phyloP scores from a whole-genome alignment of 1,140 invertebrate genomes.

The Drosophila setifemur region DNA sequence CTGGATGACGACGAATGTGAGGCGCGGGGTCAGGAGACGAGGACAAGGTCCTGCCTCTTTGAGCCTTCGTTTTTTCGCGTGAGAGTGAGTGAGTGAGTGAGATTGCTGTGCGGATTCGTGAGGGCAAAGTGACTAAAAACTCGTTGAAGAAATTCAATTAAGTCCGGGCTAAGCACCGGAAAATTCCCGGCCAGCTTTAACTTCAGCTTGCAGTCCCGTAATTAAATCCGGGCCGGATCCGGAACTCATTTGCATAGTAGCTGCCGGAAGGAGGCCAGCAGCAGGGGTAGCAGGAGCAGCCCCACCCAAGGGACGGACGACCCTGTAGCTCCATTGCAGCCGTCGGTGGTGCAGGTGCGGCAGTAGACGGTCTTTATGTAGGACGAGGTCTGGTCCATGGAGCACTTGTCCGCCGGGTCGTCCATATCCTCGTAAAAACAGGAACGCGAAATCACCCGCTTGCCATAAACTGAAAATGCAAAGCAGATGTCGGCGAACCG shows the following conservation, averaged over 20 bases:
- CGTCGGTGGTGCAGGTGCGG: conserved; percentile 80
- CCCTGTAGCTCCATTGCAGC: conserved; percentile 67
- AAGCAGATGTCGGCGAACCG: not conserved
- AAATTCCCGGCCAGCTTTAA: conserved; percentile 4
- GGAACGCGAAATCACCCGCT: conserved; percentile 77
- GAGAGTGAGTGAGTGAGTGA: too few species aligned
- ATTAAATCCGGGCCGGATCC: conserved; percentile 46
- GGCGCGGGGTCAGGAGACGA: not conserved
- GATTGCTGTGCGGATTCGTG: conserved; percentile 33
- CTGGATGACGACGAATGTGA: conserved; percentile 8
- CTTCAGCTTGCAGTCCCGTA: conserved; percentile 35
- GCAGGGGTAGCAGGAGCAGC: conserved; percentile 48
- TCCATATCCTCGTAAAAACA: conserved; percentile 81
- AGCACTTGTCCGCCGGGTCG: conserved; percentile 76
- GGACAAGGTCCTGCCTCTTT: not conserved
- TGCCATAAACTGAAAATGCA: conserved; percentile 76
- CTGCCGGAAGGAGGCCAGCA: conserved; percentile 52
- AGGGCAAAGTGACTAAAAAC: conserved; percentile 46
- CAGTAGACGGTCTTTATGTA: conserved; percentile 81
- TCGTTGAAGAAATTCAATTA: conserved; percentile 41
- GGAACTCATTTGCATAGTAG: conserved; percentile 67
- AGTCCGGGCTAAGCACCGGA: conserved; percentile 11
- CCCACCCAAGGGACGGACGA: conserved; percentile 32
- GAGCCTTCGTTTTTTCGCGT: not conserved
- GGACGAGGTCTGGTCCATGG: conserved; percentile 76